A percentile compares a stretch with the other conserved stretches of the same genome.
These are phyloP conservation scores for Stenurella melanura DNA, from an alignment of 2,888 invertebrate species.

Conservation along the genomic window DNA sequence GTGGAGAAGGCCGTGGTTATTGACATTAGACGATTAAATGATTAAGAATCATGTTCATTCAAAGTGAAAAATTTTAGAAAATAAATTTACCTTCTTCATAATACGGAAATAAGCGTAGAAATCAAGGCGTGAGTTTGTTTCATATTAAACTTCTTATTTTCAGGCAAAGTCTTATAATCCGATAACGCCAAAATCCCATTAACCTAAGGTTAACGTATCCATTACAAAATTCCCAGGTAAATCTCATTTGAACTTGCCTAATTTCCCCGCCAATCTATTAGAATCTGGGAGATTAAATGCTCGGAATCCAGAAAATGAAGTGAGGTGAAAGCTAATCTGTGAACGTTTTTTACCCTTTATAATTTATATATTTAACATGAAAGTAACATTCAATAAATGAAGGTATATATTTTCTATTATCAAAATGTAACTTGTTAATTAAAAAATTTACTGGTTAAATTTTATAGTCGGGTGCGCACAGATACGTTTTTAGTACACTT, in stretches of 20 bases:
- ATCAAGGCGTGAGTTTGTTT: neutral
- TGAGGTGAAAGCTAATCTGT: neutral
- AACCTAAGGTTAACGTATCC: conserved; percentile 22
- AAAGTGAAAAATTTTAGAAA: no score
- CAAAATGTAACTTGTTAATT: no score
- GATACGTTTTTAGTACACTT: no score
- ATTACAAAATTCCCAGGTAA: conserved; percentile 23
- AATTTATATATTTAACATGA: neutral
- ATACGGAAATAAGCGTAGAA: neutral
- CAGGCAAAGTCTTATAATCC: conserved; percentile 10
- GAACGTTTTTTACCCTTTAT: neutral
- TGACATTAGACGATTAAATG: no score
- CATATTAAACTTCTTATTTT: neutral
- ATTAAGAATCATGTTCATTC: no score
- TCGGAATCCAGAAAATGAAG: conserved; percentile 8
- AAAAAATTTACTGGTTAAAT: no score
- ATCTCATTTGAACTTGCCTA: conserved; percentile 14
- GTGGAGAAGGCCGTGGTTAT: no score
- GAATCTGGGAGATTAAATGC: neutral
- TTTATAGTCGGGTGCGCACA: no score
- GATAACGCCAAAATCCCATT: conserved; percentile 29
- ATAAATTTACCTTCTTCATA: no score
- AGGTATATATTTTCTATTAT: neutral
- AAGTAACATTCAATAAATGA: neutral
- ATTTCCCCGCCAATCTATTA: conserved; percentile 18